Evolutionary conservation across 2,888 invertebrate genomes (phyloP), one percentile per base, ranked within the genome.

Genomic region (Mythimna lalbum): DNA sequence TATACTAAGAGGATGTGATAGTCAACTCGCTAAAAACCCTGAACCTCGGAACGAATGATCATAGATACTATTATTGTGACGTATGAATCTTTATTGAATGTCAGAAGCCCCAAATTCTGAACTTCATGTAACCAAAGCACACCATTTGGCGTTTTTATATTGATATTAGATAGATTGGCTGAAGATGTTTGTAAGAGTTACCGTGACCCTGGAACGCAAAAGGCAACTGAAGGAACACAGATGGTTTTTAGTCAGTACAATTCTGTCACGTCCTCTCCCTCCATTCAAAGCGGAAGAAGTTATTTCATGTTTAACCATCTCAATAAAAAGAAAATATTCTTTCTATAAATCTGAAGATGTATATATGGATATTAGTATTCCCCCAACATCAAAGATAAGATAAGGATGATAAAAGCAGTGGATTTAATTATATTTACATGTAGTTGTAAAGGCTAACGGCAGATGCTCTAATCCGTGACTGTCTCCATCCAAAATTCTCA

Each of bases 401-500:
- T 43, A 36, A 47, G 43, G 19, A 27, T 55, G 27, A 55, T 23
- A 69, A 23, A 52, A 39, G n/a, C 27, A 21, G 31, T 39, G 43
- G 19, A 27, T 23, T 66, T 50, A 33, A 57, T 67, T 73, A 55
- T 69, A 56, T 55, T n/a, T 52, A 53, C 52, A 78, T 63, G 23
- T 65, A 39, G 43, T 47, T 53, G 47, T 36, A 60, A 63, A 62
- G 60, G 55, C 27, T 81, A 78, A 76, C 77, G 63, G 67, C 68
- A 77, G 31, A 55, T 55, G 23, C 59, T 39, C 12, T 52, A 47
- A 55, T 56, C 55, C 60, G 59, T 65, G 63, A 47, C 55, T 27
- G 63, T 62, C 69, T 80, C 55, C 36, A 57, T 49, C 74, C 81
- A 79, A 77, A 73, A 80, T 76, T 73, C 69, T 72, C 66, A 67